These are phyloP conservation scores for Neoaliturus tenellus DNA, from an alignment of 2,888 invertebrate genomes.

Conservation along the genomic window DNA sequence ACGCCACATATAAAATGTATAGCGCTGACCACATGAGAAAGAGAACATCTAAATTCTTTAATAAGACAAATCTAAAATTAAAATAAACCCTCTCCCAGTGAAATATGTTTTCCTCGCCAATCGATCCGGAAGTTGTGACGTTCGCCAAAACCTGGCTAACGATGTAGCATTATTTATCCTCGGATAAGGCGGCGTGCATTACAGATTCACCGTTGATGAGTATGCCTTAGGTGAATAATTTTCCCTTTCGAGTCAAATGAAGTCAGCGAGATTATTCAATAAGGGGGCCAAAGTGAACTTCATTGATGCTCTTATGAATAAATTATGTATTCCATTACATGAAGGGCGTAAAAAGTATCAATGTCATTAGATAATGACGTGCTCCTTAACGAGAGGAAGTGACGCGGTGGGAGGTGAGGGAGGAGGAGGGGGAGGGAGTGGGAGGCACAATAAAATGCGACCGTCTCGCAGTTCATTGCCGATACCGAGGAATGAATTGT, in stretches of 20 bases:
- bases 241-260: slow-evolving; percentile 53
- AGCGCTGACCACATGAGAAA: no score
- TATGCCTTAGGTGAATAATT: slow-evolving; percentile 50
- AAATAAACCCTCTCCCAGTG: no score
- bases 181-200: slow-evolving; percentile 46
- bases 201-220: slow-evolving; percentile 48
- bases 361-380: slow-evolving; percentile 57
- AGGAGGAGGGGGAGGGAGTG: neutral
- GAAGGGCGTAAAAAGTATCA: slow-evolving; percentile 57
- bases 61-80: no score
- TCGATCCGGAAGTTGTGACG: no score
- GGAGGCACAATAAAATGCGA: neutral
- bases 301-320: slow-evolving; percentile 57
- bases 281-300: slow-evolving; percentile 50
- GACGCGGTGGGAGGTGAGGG: neutral
- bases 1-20: no score
- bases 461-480: slow-evolving; percentile 50
- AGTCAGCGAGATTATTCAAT: slow-evolving; percentile 53
- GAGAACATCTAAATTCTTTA: no score
- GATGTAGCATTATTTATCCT: slow-evolving; percentile 41
- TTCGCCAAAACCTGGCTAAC: slow-evolving; percentile 28
- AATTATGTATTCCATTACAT: slow-evolving; percentile 57
- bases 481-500: slow-evolving; percentile 50
- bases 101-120: no score
- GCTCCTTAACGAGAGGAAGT: slow-evolving; percentile 44